A percentile compares a stretch with the other conserved stretches of the same genome.
These are phyloP conservation scores for Shinisaurus crocodilurus DNA, from an alignment of 2,113 vertebrate genomes.

Conservation along the genomic window DNA sequence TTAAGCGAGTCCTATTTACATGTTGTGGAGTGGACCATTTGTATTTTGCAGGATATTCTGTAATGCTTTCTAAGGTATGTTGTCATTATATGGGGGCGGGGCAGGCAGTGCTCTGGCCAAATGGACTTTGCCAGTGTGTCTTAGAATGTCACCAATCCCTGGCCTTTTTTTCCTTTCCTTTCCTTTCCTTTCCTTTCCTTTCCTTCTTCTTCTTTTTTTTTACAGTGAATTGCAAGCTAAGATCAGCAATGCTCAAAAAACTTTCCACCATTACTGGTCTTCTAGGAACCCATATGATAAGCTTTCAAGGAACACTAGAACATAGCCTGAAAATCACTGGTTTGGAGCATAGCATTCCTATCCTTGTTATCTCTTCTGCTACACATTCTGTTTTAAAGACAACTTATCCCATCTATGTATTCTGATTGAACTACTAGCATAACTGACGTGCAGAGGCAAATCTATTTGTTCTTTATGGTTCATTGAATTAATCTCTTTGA, in stretches of 20 bases:
- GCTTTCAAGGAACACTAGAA: background rate
- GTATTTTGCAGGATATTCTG: background rate
- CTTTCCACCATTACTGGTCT: background rate
- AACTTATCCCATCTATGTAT: background rate
- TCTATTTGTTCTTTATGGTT: background rate
- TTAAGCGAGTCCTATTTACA: background rate
- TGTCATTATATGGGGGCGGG: background rate
- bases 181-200: no score
- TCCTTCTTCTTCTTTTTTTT: background rate
- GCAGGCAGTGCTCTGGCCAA: background rate
- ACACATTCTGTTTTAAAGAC: background rate
- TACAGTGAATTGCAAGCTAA: background rate
- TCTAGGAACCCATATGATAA: background rate
- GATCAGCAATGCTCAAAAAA: background rate
- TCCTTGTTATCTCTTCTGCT: background rate
- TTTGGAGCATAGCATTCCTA: background rate
- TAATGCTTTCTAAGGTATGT: background rate
- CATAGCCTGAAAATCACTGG: background rate
- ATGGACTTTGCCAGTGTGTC: background rate
- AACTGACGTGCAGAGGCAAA: background rate
- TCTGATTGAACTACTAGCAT: accelerated
- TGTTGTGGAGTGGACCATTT: background rate
- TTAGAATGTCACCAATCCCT: background rate
- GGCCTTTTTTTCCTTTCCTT: background rate
- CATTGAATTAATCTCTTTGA: slow-evolving; percentile 23